A percentile compares a stretch with the other conserved stretches of the same genome.
phyloP scores from a whole-genome alignment of 2,113 vertebrate species.

The Zosterops pallidus region DNA sequence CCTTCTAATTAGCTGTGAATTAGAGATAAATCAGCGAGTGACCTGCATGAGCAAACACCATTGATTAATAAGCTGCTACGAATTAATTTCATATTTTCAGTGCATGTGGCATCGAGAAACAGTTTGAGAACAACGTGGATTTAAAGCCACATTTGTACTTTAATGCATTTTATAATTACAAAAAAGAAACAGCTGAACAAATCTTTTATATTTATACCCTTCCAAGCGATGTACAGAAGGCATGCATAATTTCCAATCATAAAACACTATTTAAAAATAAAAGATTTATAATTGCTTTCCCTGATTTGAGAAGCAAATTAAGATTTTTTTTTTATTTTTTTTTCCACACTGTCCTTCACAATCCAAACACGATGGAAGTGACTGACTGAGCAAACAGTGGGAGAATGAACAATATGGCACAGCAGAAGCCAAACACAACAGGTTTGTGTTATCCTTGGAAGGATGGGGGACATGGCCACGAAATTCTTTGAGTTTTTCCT shows the following conservation, averaged over 20 bases:
- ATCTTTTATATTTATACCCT: constrained; percentile 33
- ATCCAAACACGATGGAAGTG: neutral
- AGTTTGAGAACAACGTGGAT: constrained; percentile 28
- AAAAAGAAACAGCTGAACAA: constrained; percentile 33
- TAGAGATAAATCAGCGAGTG: constrained; percentile 44
- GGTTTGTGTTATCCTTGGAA: constrained; percentile 4
- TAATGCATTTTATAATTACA: constrained; percentile 40
- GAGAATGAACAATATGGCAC: neutral
- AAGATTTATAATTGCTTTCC: constrained; percentile 39
- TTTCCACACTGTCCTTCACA: neutral
- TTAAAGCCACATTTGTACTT: constrained; percentile 52
- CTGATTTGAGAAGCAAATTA: constrained; percentile 42
- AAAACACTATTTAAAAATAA: constrained; percentile 52
- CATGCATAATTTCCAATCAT: constrained; percentile 43
- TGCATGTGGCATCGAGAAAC: neutral
- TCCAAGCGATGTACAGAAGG: constrained; percentile 26
- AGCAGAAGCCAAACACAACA: neutral
- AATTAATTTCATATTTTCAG: constrained; percentile 33
- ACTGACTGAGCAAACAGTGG: constrained; percentile 1
- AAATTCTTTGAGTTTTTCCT: neutral
- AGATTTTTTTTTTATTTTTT: neutral
- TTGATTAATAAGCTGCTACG: constrained; percentile 52
- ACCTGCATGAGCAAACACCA: constrained; percentile 59
- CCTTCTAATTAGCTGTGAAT: constrained; percentile 36
- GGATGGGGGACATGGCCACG: neutral